phyloP scores from a whole-genome alignment of 1,140 invertebrate species.

The Drosophila watanabei region DNA sequence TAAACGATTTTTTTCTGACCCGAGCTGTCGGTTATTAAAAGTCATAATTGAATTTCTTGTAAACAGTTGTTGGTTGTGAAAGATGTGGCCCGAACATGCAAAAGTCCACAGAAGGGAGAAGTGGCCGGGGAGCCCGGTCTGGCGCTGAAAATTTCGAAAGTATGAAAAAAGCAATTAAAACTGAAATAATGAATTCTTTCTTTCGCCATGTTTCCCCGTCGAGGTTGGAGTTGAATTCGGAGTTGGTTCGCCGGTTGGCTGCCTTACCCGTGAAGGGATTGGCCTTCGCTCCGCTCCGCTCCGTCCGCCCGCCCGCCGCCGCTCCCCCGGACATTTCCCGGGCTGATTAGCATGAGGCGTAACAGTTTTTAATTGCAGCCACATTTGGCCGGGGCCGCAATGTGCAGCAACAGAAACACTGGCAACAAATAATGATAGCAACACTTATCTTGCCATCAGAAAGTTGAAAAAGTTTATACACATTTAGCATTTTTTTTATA shows the following conservation, averaged over 20 bases:
- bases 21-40: conserved; percentile 77
- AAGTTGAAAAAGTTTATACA: conserved; percentile 76
- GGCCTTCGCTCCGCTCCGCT: conserved; percentile 23
- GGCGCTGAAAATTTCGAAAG: conserved; percentile 78
- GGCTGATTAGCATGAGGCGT: conserved; percentile 83
- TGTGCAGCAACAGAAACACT: conserved; percentile 53
- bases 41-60: conserved; percentile 85
- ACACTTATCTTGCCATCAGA: conserved; percentile 80
- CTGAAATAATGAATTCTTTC: conserved; percentile 84
- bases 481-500: conserved; percentile 46
- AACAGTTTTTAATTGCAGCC: conserved; percentile 84
- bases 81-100: conserved; percentile 79
- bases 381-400: conserved; percentile 73
- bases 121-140: conserved; percentile 36
- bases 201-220: conserved; percentile 58
- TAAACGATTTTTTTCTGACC: conserved; percentile 56
- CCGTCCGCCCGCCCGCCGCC: conserved; percentile 10
- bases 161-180: conserved; percentile 85
- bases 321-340: conserved; percentile 43
- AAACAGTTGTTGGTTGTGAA: conserved; percentile 78
- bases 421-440: conserved; percentile 59
- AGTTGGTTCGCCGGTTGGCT: conserved; percentile 46
- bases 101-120: conserved; percentile 34
- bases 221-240: conserved; percentile 30
- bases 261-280: conserved; percentile 55